Percentiles rank a stretch among this genome's conserved stretches.
Evolutionary conservation across 2,797 vertebrate species (phyloP).

Genomic region (Coreius guichenoti): DNA sequence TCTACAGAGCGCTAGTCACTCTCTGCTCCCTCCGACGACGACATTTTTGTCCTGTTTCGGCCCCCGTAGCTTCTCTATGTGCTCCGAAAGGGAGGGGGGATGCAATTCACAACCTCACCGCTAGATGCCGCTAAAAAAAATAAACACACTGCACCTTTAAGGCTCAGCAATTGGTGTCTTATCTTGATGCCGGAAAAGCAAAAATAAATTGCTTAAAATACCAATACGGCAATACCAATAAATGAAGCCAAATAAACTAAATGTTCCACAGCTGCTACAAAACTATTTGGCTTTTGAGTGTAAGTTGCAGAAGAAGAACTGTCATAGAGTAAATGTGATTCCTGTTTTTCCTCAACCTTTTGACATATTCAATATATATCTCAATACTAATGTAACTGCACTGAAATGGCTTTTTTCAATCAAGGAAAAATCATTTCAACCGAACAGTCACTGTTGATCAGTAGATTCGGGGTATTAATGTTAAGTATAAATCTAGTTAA

Average conservation of each 20-base stretch:
- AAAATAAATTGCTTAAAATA: slow-evolving; percentile 23
- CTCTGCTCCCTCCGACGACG: no score
- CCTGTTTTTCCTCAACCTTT: background rate
- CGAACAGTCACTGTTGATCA: background rate
- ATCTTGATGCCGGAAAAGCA: slow-evolving; percentile 3
- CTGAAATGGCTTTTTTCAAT: background rate
- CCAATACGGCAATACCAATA: background rate
- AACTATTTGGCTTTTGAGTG: slow-evolving; percentile 8
- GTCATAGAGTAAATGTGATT: background rate
- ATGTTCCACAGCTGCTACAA: slow-evolving; percentile 19
- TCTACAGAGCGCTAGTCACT: no score
- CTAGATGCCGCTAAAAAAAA: no score
- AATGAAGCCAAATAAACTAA: slow-evolving; percentile 14
- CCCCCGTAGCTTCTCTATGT: no score
- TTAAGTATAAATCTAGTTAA: background rate
- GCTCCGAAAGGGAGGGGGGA: no score
- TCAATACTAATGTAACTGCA: background rate
- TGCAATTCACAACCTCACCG: no score
- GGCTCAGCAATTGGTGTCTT: slow-evolving; percentile 2
- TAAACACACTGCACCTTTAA: no score
- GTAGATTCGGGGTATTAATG: background rate
- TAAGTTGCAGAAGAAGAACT: background rate
- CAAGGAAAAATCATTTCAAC: background rate
- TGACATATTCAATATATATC: background rate
- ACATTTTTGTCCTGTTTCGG: no score